phyloP scores from a whole-genome alignment of 2,888 invertebrate genomes.

The Drosophila peninsularis region DNA sequence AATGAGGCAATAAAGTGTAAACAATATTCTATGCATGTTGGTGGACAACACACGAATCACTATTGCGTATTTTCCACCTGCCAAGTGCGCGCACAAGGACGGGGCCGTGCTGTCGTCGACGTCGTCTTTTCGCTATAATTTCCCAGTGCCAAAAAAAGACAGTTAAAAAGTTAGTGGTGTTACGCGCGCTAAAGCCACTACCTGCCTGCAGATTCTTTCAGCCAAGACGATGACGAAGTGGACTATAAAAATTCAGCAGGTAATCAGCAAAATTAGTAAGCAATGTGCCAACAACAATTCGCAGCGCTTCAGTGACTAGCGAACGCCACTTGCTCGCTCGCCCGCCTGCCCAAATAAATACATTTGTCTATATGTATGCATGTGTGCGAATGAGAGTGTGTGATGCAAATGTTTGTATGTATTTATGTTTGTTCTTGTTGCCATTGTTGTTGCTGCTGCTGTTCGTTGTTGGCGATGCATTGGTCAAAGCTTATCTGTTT shows the following conservation, averaged over 20 bases:
- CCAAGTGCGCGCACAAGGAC: slow-evolving; percentile 51
- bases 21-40: slow-evolving; percentile 10
- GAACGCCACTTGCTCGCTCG: slow-evolving; percentile 50
- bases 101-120: slow-evolving; percentile 20
- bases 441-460: slow-evolving; percentile 18
- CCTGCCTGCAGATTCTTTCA: slow-evolving; percentile 32
- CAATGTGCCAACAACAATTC: slow-evolving; percentile 41
- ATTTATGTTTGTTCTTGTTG: background rate
- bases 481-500: slow-evolving; percentile 42
- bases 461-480: slow-evolving; percentile 18
- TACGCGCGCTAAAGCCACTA: slow-evolving; percentile 27
- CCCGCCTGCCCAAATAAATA: slow-evolving; percentile 41
- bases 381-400: slow-evolving; percentile 4
- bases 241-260: slow-evolving; percentile 48
- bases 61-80: slow-evolving; percentile 35
- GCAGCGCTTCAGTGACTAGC: slow-evolving; percentile 58
- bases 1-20: slow-evolving; percentile 38
- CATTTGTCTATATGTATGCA: slow-evolving; percentile 10
- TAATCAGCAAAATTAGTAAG: slow-evolving; percentile 46
- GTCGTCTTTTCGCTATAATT: slow-evolving; percentile 50
- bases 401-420: slow-evolving; percentile 16
- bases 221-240: slow-evolving; percentile 54
- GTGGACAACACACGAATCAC: slow-evolving; percentile 9
- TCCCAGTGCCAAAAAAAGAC: slow-evolving; percentile 66
- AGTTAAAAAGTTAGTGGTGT: slow-evolving; percentile 23